Evolutionary conservation across 1,140 invertebrate species (phyloP), one percentile per base, ranked within the genome.

Genomic region (Euschistus heros): DNA sequence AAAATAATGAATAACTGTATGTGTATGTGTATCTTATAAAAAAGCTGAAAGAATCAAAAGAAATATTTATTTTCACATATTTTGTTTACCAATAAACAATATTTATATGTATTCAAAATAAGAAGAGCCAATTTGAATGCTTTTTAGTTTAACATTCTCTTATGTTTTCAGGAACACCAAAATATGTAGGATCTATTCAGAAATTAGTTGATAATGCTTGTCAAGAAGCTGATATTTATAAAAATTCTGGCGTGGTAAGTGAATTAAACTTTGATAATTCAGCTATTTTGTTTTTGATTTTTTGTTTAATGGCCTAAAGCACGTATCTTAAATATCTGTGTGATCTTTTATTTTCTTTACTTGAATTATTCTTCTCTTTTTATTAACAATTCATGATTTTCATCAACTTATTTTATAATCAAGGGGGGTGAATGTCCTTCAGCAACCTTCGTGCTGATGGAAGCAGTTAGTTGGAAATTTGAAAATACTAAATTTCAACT

Each of bases 181-280:
- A 70, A 37, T 79, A 78, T 69, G 65, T 60, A 22, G 72, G 75
- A 24, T 72, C 71, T 47, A 71, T 84, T 15, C 69, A 78, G 37
- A 72, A 79, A 68, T 79, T 88, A 46, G 69, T 84, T 17, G 75
- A 80, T 27, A 73, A 75, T 60, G 83, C 84, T 0, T 75, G 78
- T 57, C 73, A 75, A 68, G 86, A 88, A 74, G 80, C 83, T 14
- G 70, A 78, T 67, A 75, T 81, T 17, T 88, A 87, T 70, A 74
- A 76, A 62, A 74, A 80, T 65, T 71, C 74, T 73, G 74, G 76
- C 61, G 70, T 87, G 68, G 84, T 85, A 79, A 79, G 76, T 74
- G 57, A 10, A 61, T 64, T 63, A 60, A 47, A 47, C 3, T n/a
- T 4, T n/a, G 14, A 5, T 47, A 47, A 20, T 47, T 47, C 2